Conservation (phyloP, 2,113 vertebrate genomes). For the Mus spicilegus region DNA sequence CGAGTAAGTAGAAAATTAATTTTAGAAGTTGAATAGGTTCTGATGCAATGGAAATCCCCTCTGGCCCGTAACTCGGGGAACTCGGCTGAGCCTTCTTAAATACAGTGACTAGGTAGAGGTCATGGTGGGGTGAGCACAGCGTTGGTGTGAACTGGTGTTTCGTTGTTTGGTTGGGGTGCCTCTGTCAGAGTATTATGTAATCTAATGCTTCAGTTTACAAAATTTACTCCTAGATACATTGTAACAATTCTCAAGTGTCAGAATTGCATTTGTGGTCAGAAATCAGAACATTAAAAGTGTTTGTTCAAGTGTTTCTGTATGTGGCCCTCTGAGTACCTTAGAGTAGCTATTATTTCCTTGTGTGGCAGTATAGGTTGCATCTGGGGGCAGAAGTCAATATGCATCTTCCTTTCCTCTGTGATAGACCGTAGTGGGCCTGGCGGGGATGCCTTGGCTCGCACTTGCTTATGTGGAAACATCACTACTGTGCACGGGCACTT, state of each 20-base stretch:
- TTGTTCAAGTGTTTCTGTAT: conserved; percentile 13
- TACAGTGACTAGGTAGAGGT: neutral
- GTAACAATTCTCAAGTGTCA: neutral
- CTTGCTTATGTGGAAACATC: neutral
- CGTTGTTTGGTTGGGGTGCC: conserved; percentile 17
- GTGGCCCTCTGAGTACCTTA: neutral
- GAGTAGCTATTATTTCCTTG: conserved; percentile 14
- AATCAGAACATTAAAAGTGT: conserved; percentile 9
- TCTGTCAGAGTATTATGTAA: conserved; percentile 12
- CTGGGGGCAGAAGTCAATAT: neutral
- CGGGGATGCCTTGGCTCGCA: neutral
- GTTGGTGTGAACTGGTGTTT: neutral
- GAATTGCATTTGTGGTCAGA: neutral
- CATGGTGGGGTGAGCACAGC: conserved; percentile 9
- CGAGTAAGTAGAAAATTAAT: conserved; percentile 49
- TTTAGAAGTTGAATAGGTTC: conserved; percentile 57
- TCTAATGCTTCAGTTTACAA: conserved; percentile 7
- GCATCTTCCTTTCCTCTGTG: neutral
- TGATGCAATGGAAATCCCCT: conserved; percentile 51
- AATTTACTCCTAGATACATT: neutral
- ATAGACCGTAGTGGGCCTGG: too few relatives aligned
- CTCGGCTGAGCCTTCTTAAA: neutral
- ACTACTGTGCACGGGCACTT: neutral
- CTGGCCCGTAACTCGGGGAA: neutral
- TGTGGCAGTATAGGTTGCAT: conserved; percentile 8